phyloP scores from a whole-genome alignment of 2,797 vertebrate genomes.

The Oreochromis mossambicus region DNA sequence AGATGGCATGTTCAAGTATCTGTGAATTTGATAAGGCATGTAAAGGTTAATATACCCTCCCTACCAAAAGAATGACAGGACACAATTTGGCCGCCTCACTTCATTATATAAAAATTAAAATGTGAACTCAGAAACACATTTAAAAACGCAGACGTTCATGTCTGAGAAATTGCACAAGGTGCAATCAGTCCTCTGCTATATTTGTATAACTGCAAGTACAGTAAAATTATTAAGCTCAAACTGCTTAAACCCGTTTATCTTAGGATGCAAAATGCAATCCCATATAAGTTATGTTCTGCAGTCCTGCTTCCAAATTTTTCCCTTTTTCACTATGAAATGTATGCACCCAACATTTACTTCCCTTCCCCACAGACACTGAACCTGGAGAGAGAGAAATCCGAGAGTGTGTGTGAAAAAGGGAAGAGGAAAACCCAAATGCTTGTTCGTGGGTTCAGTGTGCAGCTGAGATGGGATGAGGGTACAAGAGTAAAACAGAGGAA shows the following conservation, averaged over 20 bases:
- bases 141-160: slow-evolving; percentile 4
- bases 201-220: not conserved
- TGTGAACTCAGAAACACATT: slow-evolving; percentile 23
- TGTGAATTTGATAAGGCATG: not conserved
- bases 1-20: slow-evolving; percentile 7
- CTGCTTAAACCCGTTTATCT: not conserved
- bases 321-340: not conserved
- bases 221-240: not conserved
- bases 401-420: slow-evolving; percentile 31
- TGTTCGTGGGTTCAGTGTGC: slow-evolving; percentile 1
- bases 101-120: slow-evolving; percentile 36
- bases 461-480: slow-evolving; percentile 17
- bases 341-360: not conserved
- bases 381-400: no score
- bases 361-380: no score
- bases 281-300: not conserved
- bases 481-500: not conserved
- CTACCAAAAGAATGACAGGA: not conserved
- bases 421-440: slow-evolving; percentile 41
- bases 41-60: not conserved
- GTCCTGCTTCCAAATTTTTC: not conserved
- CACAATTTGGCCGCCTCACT: slow-evolving; percentile 10
- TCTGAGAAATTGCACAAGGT: not conserved
- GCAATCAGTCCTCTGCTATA: not conserved
- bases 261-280: not conserved